Base-by-base conservation (phyloP, 2,113 vertebrate species). In the Hoplias malabaricus region DNA sequence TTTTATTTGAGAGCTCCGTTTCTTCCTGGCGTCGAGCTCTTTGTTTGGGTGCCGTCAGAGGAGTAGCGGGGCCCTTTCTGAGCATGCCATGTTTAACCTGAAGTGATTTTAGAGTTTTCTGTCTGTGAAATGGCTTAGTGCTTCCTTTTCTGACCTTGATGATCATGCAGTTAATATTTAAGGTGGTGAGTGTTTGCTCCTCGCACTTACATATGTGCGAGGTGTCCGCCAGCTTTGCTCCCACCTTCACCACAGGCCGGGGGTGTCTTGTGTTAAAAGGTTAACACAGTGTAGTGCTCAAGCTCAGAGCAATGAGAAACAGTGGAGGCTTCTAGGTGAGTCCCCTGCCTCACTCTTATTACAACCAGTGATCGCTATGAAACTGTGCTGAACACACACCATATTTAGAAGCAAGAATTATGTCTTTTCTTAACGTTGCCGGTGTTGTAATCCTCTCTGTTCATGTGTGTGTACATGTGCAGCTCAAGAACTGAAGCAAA, bases 401-500 rank as follows among this genome's bases (percentile, higher is more conserved):
- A n/a, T n/a, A n/a, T n/a, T n/a, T n/a, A n/a, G n/a, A n/a, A n/a
- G n/a, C n/a, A n/a, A n/a, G n/a, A n/a, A n/a, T n/a, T n/a, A n/a
- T n/a, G n/a, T n/a, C n/a, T n/a, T n/a, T n/a, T n/a, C n/a, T n/a
- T n/a, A 48, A 10, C 27, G 33, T 48, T 21, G 12, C 16, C 25
- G n/a, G 25, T 5, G 1, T 33, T 53, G 11, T 69, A 69, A 50
- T 69, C 10, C 21, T 67, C 36, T 67, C 21, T 46, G 19, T 69
- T 14, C 46, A 21, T 57, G 31, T 75, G 8, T 34, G 23, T 67
- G 73, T 87, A 2, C 36, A 42, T 81, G 70, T 85, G 42, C 81
- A 93, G 92, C 85, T 2, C 79, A 48, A 75, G 87, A 90, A 61
- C 87, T 93, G 69, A 89, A 87, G 70, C 92, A 93, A 82, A 87